Conservation (phyloP, 1,140 invertebrate species). For the Meloidogyne hapla region DNA sequence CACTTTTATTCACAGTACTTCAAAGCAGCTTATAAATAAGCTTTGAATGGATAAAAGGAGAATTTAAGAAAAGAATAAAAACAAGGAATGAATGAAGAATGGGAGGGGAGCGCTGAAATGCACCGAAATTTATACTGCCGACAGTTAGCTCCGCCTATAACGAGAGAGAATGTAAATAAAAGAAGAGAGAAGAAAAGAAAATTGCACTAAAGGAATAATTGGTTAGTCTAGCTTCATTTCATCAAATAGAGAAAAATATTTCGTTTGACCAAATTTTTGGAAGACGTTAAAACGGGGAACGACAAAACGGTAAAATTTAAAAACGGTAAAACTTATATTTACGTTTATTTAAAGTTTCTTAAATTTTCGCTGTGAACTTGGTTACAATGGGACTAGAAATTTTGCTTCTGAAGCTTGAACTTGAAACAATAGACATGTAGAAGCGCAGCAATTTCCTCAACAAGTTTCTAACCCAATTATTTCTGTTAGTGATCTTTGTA, state of each 20-base stretch:
- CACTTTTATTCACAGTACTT: not conserved
- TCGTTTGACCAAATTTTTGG: no score
- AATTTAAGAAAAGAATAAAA: not conserved
- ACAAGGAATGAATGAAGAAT: not conserved
- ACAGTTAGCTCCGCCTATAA: not conserved
- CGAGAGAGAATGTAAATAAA: not conserved
- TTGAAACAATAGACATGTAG: no score
- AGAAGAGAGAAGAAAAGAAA: not conserved
- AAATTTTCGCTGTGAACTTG: no score
- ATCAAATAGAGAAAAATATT: no score
- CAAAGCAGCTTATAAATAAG: not conserved
- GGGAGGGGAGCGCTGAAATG: not conserved
- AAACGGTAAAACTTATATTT: not conserved
- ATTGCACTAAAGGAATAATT: not conserved
- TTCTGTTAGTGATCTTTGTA: not conserved
- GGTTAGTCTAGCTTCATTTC: not conserved
- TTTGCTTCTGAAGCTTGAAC: no score
- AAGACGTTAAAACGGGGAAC: no score
- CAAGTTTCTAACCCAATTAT: not conserved
- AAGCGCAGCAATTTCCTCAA: not conserved
- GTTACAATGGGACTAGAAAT: no score
- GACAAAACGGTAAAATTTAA: not conserved
- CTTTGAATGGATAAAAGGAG: not conserved
- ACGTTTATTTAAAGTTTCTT: not conserved
- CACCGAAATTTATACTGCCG: not conserved